These are phyloP conservation scores for Probaryconus sp. DNA, from an alignment of 1,140 invertebrate genomes.

Conservation along the genomic window DNA sequence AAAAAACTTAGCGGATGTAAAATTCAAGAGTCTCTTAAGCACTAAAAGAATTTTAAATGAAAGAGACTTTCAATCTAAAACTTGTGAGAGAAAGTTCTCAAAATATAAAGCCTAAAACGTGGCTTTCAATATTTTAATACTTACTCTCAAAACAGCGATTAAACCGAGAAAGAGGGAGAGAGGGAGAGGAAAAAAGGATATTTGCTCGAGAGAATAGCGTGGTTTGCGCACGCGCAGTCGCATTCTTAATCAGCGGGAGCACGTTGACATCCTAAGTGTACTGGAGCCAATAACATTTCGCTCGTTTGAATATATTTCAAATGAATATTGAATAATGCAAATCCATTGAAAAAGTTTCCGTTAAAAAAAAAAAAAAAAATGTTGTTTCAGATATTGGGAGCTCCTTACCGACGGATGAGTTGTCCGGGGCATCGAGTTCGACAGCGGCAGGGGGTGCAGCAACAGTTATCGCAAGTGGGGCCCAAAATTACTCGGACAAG, in stretches of 20 bases:
- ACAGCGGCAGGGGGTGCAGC: slow-evolving; percentile 70
- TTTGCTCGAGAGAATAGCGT: slow-evolving; percentile 10
- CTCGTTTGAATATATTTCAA: too few relatives aligned
- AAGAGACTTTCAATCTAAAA: too few relatives aligned
- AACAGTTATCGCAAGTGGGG: slow-evolving; percentile 65
- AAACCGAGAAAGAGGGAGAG: too few relatives aligned
- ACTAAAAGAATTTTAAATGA: too few relatives aligned
- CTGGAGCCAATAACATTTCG: slow-evolving; percentile 15
- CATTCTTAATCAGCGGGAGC: slow-evolving; percentile 3
- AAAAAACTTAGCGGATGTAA: too few relatives aligned
- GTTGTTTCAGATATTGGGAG: slow-evolving; percentile 71
- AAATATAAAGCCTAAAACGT: too few relatives aligned
- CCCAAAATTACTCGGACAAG: slow-evolving; percentile 56
- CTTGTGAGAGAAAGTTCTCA: too few relatives aligned
- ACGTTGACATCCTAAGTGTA: slow-evolving; percentile 4
- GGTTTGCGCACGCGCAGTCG: neutral
- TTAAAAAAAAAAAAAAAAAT: neutral
- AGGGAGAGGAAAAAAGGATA: neutral
- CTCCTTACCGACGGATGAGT: slow-evolving; percentile 75
- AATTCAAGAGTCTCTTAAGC: too few relatives aligned
- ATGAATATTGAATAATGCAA: too few relatives aligned
- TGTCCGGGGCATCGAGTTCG: slow-evolving; percentile 73
- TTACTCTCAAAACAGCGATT: too few relatives aligned
- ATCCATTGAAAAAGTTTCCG: too few relatives aligned
- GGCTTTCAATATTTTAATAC: too few relatives aligned